Percentiles rank a stretch among this genome's conserved stretches.
phyloP scores from a whole-genome alignment of 2,797 vertebrate species.

The Dendrocincla fuliginosa region DNA sequence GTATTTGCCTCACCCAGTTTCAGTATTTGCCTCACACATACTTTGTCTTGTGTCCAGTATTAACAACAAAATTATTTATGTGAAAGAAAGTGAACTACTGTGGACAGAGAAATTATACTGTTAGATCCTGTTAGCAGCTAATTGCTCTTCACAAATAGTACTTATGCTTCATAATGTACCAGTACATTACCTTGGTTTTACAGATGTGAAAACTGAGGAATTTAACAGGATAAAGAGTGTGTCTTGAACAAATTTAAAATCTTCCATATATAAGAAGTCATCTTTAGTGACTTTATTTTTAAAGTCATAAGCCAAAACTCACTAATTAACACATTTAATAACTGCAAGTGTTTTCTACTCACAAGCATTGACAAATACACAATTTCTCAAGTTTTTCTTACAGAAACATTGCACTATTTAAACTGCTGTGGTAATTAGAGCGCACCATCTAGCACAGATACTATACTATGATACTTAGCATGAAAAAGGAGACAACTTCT shows the following conservation, averaged over 20 bases:
- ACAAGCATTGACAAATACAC: background rate
- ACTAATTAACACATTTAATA: background rate
- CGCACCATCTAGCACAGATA: background rate
- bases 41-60: background rate
- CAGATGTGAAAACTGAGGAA: background rate
- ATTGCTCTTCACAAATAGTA: background rate
- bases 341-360: background rate
- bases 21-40: background rate
- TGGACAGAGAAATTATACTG: background rate
- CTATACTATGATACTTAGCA: background rate
- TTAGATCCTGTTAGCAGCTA: background rate
- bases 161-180: background rate
- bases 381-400: background rate
- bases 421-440: background rate
- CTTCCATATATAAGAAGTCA: background rate
- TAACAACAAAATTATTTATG: background rate
- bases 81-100: background rate
- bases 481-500: background rate
- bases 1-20: background rate
- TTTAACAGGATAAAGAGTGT: background rate
- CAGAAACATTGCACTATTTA: background rate
- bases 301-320: background rate
- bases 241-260: background rate
- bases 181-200: background rate
- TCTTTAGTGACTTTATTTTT: background rate